phyloP scores from a whole-genome alignment of 2,888 invertebrate genomes.

The Tyria jacobaeae region DNA sequence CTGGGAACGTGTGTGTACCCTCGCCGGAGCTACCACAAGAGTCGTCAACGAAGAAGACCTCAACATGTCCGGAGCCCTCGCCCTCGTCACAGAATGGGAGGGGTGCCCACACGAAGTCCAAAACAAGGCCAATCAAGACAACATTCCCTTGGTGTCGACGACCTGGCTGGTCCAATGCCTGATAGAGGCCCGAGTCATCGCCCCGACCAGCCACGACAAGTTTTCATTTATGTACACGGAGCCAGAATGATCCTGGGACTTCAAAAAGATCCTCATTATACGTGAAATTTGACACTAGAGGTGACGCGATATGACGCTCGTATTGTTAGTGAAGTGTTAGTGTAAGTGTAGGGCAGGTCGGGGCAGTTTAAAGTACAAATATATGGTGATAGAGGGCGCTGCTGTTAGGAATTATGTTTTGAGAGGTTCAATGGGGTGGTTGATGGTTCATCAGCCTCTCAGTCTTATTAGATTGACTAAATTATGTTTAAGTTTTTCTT shows the following conservation, averaged over 20 bases:
- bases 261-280: constrained; percentile 80
- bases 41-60: constrained; percentile 80
- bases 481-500: no score
- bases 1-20: constrained; percentile 87
- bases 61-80: constrained; percentile 78
- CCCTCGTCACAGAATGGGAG: constrained; percentile 88
- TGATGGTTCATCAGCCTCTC: neutral
- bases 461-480: neutral
- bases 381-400: constrained; percentile 19
- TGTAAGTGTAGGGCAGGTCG: constrained; percentile 15
- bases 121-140: constrained; percentile 85
- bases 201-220: constrained; percentile 81
- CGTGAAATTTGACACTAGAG: constrained; percentile 82
- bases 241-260: constrained; percentile 85
- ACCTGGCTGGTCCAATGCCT: constrained; percentile 90
- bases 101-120: constrained; percentile 85
- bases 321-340: constrained; percentile 56
- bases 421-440: neutral
- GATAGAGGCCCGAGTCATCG: constrained; percentile 86
- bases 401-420: constrained; percentile 16
- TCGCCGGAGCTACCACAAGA: constrained; percentile 84
- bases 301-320: constrained; percentile 48
- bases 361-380: constrained; percentile 38
- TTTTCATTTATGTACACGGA: constrained; percentile 85
- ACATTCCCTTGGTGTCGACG: constrained; percentile 89